phyloP scores from a whole-genome alignment of 2,888 invertebrate species.

The Clitarchus hookeri region DNA sequence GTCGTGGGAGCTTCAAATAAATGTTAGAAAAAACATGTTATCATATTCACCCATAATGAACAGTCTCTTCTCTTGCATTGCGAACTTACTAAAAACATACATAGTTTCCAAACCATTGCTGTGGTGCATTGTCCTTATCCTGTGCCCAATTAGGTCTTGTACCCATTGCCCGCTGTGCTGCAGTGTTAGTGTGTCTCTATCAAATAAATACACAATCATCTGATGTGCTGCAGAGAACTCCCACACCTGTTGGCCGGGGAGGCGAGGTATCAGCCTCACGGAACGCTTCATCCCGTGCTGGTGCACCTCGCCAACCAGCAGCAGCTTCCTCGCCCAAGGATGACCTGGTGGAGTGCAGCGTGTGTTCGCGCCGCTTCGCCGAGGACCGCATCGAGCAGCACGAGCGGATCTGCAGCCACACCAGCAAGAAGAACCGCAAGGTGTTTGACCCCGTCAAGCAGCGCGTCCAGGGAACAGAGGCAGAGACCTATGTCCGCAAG shows the following conservation, averaged over 20 bases:
- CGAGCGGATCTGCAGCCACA: slow-evolving; percentile 81
- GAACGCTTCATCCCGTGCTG: not conserved
- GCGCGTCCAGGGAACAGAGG: slow-evolving; percentile 87
- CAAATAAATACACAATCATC: no score
- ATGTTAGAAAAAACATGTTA: no score
- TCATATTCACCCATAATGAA: no score
- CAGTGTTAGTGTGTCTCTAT: no score
- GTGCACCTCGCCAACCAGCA: not conserved
- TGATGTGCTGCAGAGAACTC: no score
- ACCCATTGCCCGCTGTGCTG: no score
- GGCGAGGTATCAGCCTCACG: not conserved
- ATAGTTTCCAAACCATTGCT: no score
- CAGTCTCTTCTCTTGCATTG: no score
- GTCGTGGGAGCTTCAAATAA: no score
- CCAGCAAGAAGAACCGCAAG: slow-evolving; percentile 81
- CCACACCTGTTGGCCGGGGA: not conserved
- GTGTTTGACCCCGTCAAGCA: slow-evolving; percentile 90
- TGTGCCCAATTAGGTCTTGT: no score
- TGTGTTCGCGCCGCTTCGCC: slow-evolving; percentile 81
- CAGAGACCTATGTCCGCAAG: slow-evolving; percentile 72
- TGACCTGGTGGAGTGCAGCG: slow-evolving; percentile 64
- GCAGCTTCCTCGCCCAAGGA: slow-evolving; percentile 42
- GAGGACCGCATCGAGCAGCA: slow-evolving; percentile 81
- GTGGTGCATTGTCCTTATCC: no score
- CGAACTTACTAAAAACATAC: no score